Percentiles rank a stretch among this genome's conserved stretches.
Evolutionary conservation across 1,140 invertebrate species (phyloP).

Genomic region (Ips nitidus): DNA sequence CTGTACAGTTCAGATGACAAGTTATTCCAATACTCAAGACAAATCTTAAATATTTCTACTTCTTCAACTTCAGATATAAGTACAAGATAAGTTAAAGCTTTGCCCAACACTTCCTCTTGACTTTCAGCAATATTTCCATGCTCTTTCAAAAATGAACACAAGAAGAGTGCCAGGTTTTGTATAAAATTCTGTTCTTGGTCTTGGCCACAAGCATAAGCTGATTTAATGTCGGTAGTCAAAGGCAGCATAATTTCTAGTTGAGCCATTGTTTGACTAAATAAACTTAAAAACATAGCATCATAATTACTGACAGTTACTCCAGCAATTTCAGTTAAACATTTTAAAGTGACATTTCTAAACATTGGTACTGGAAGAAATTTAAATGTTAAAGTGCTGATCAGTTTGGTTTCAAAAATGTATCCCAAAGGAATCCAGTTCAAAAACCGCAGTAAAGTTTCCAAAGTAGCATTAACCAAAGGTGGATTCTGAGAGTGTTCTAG

Average conservation of each 20-base stretch:
- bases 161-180: constrained; percentile 96
- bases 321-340: constrained; percentile 98
- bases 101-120: constrained; percentile 70
- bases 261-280: constrained; percentile 89
- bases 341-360: constrained; percentile 97
- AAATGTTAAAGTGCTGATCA: constrained; percentile 92
- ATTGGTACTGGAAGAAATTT: constrained; percentile 98
- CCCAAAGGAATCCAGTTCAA: constrained; percentile 99
- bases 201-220: constrained; percentile 87
- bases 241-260: constrained; percentile 92
- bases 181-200: constrained; percentile 99
- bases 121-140: constrained; percentile 88
- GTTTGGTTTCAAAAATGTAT: constrained; percentile 99
- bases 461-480: constrained; percentile 87
- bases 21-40: constrained; percentile 98
- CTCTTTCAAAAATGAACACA: constrained; percentile 96
- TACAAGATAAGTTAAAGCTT: constrained; percentile 91
- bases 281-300: constrained; percentile 85
- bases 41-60: constrained; percentile 99
- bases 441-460: constrained; percentile 95
- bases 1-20: constrained; percentile 87
- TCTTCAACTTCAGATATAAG: constrained; percentile 99
- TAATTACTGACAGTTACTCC: constrained; percentile 85
- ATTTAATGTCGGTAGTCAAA: constrained; percentile 85
- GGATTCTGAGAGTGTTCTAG: constrained; percentile 98